Conservation (phyloP, 2,888 invertebrate species). For the Dexiosoma caninum region DNA sequence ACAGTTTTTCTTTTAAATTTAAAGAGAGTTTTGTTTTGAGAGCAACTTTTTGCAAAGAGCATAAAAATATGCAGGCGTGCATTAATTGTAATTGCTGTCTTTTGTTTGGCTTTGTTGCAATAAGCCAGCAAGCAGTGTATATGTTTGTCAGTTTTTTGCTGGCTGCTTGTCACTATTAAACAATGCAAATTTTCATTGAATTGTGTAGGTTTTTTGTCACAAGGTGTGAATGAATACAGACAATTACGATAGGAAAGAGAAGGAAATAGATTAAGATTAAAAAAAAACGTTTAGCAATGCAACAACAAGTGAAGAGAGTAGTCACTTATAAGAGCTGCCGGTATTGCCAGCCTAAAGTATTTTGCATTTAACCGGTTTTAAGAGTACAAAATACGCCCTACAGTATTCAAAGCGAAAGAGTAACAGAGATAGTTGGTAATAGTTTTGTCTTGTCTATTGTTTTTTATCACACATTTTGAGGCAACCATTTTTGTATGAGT, state of each 20-base stretch:
- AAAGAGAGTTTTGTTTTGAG: background rate
- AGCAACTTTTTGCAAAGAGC: constrained; percentile 11
- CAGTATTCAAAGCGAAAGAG: background rate
- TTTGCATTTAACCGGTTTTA: constrained; percentile 14
- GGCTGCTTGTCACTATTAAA: background rate
- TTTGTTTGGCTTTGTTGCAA: background rate
- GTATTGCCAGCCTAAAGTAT: constrained; percentile 59
- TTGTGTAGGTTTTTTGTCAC: constrained; percentile 1
- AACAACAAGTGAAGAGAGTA: background rate
- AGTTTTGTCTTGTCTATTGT: background rate
- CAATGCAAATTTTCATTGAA: constrained; percentile 23
- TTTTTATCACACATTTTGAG: background rate
- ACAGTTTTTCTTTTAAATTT: background rate
- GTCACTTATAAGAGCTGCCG: background rate
- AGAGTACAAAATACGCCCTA: constrained; percentile 37
- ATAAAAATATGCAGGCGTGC: constrained; percentile 52
- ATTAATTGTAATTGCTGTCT: constrained; percentile 14
- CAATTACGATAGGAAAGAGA: constrained; percentile 46
- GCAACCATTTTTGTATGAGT: constrained; percentile 56
- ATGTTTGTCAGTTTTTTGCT: background rate
- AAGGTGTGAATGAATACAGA: constrained; percentile 57
- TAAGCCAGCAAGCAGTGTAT: background rate
- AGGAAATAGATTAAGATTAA: constrained; percentile 11
- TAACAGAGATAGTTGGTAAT: background rate
- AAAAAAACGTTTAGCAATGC: background rate